These are phyloP conservation scores for Drosophila lowei DNA, from an alignment of 1,140 invertebrate genomes.

Conservation along the genomic window DNA sequence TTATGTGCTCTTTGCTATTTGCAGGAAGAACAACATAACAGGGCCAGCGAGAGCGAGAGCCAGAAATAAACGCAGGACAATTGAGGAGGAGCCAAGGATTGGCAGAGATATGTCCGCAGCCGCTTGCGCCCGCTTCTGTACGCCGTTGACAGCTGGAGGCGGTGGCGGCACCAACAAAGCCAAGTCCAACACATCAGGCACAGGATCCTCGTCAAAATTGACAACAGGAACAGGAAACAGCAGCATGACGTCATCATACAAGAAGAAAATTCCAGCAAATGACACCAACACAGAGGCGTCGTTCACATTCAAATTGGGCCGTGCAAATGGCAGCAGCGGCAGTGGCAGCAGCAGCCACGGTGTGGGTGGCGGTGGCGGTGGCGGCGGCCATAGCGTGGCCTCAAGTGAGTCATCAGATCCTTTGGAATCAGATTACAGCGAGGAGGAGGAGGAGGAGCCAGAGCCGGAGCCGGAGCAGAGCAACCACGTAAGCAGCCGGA, in stretches of 20 bases:
- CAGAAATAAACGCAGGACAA: slow-evolving; percentile 14
- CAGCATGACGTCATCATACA: slow-evolving; percentile 56
- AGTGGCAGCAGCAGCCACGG: slow-evolving; percentile 3
- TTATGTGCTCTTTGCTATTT: slow-evolving; percentile 16
- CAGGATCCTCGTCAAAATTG: slow-evolving; percentile 65
- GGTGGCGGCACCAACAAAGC: slow-evolving; percentile 26
- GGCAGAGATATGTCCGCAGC: slow-evolving; percentile 61
- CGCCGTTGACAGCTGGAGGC: slow-evolving; percentile 38
- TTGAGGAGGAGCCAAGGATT: slow-evolving; percentile 22
- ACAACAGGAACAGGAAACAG: slow-evolving; percentile 59
- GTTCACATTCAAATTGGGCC: slow-evolving; percentile 75
- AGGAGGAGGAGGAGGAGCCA: slow-evolving; percentile 58
- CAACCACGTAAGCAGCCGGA: slow-evolving; percentile 30
- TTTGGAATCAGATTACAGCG: slow-evolving; percentile 77
- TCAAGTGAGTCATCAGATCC: slow-evolving; percentile 81
- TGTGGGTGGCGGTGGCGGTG: slow-evolving; percentile 20
- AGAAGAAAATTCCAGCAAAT: slow-evolving; percentile 59
- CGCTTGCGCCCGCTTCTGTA: slow-evolving; percentile 70
- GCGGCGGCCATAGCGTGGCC: slow-evolving; percentile 51
- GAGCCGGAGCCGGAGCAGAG: slow-evolving; percentile 27
- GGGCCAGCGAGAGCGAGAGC: neutral
- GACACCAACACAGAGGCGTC: slow-evolving; percentile 71
- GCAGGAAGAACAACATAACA: slow-evolving; percentile 28
- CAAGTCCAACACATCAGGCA: slow-evolving; percentile 30
- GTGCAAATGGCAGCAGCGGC: slow-evolving; percentile 20